A percentile compares a stretch with the other conserved stretches of the same genome.
phyloP scores from a whole-genome alignment of 2,113 vertebrate species.

The Tiliqua scincoides region DNA sequence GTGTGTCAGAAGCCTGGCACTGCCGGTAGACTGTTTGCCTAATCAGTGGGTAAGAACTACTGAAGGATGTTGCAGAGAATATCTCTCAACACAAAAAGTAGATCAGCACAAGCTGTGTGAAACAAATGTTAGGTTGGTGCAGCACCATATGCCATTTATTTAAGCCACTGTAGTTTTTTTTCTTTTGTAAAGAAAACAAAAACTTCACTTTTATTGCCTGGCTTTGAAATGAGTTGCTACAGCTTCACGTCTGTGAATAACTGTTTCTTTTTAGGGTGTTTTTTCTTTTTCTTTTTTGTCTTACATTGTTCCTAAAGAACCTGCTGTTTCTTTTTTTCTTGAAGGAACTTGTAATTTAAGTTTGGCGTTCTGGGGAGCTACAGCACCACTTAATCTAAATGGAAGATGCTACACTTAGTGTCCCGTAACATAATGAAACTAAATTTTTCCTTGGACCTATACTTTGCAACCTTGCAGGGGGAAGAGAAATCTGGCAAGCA shows the following conservation, averaged over 20 bases:
- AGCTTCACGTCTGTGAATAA: slow-evolving; percentile 21
- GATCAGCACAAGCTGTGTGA: background rate
- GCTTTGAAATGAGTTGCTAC: slow-evolving; percentile 8
- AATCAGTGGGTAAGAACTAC: background rate
- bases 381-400: background rate
- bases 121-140: background rate
- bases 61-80: background rate
- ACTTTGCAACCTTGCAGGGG: background rate
- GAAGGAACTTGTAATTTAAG: slow-evolving; percentile 22
- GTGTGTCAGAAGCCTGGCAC: background rate
- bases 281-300: no score
- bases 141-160: background rate
- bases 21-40: background rate
- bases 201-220: background rate
- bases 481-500: background rate
- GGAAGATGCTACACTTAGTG: slow-evolving; percentile 15
- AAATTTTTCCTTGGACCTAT: slow-evolving; percentile 5
- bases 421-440: slow-evolving; percentile 13
- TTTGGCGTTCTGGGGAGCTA: background rate
- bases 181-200: background rate
- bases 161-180: background rate
- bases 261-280: slow-evolving; percentile 22
- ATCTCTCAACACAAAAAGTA: slow-evolving; percentile 4
- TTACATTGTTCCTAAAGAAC: slow-evolving; percentile 6
- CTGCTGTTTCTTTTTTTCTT: background rate